A percentile compares a stretch with the other conserved stretches of the same genome.
These are phyloP conservation scores for Pseudorhombus dupliciocellatus DNA, from an alignment of 2,113 vertebrate genomes.

Conservation along the genomic window DNA sequence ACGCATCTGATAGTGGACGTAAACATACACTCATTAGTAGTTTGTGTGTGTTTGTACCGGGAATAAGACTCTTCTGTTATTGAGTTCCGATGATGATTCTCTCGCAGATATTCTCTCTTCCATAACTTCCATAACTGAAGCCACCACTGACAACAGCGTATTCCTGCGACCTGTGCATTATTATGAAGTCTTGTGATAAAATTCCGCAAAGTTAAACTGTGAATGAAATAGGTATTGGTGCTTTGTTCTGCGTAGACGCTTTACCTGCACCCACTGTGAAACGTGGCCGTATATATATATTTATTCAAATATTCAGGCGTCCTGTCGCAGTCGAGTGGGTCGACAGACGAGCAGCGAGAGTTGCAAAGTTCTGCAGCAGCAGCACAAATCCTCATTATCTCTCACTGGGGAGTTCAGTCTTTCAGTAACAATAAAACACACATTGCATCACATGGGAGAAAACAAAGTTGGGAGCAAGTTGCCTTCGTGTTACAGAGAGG, in stretches of 20 bases:
- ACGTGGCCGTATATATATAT: not conserved
- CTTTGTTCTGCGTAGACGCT: not conserved
- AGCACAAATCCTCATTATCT: slow-evolving; percentile 25
- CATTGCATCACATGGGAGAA: not conserved
- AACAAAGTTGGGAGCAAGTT: not conserved
- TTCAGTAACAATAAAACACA: not conserved
- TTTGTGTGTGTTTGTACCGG: no score
- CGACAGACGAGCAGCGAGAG: slow-evolving; percentile 5
- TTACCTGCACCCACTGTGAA: not conserved
- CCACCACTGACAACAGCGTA: not conserved
- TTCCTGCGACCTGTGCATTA: not conserved
- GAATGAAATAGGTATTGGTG: not conserved
- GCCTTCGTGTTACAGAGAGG: not conserved
- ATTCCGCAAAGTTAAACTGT: not conserved
- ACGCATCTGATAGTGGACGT: no score
- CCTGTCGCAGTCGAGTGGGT: not conserved
- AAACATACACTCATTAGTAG: no score
- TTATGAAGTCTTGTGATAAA: not conserved
- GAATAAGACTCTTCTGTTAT: no score
- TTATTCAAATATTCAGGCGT: slow-evolving; percentile 3
- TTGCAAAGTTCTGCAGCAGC: slow-evolving; percentile 1
- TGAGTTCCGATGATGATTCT: not conserved
- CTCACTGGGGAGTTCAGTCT: not conserved
- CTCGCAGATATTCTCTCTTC: not conserved
- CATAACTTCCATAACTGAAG: not conserved